Base-by-base conservation (phyloP, 2,888 invertebrate species). In the Creontiades dilutus region DNA sequence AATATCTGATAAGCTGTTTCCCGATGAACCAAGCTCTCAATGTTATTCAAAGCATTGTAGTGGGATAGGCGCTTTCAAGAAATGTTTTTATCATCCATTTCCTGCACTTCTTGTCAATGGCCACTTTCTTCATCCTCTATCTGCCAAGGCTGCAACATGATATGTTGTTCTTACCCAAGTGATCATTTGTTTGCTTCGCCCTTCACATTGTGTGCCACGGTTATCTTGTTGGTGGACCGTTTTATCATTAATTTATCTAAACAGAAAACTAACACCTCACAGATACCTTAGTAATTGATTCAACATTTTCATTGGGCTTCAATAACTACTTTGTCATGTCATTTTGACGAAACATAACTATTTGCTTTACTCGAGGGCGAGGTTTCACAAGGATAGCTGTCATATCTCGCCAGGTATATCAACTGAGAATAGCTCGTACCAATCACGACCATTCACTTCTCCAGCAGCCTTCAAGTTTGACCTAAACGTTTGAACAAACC, bases 391-490 rank as follows among this genome's bases (percentile, higher is more conserved):
- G 82, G 82, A 27, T 82, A 52, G 11, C 82, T 82, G 82, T 82
- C 82, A 82, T 82, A 82, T 52, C 52, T 82, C 82, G 47, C 52
- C 82, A 82, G n/a, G 19, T 52, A 23, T 48, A 81, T 52, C 52
- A 82, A 81, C n/a, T 52, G 27, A 82, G 81, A 14, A 46, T 19
- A 52, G 68, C 68, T 61, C 11, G n/a, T 19, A 52, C 82, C 52
- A 48, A 82, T 82, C 82, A 82, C 14, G 52, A 82, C 48, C 82
- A 82, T 82, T 82, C 82, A 82, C 82, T 82, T 19, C 82, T 7
- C 13, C 52, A 68, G 23, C 0, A 68, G 68, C 19, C 68, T 68
- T 27, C 68, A 68, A 23, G 13, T 19, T 4, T 23, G 23, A 9
- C 68, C 52, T 37, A 37, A 57, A 7, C 57, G 19, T 19, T 57